These are phyloP conservation scores for Carassius auratus DNA, from an alignment of 2,113 vertebrate species.

Conservation along the genomic window DNA sequence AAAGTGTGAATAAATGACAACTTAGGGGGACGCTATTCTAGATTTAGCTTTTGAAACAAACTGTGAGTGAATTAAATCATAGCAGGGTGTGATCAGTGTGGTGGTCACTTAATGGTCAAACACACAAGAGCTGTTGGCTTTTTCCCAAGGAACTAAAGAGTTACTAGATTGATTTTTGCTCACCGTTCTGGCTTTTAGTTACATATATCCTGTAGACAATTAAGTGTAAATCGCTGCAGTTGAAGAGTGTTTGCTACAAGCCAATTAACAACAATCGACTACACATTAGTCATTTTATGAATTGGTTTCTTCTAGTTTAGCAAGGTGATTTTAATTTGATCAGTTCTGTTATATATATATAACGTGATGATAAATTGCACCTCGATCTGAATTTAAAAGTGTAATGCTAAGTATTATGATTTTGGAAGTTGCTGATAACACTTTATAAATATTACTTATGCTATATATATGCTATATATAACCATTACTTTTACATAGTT, in stretches of 20 bases:
- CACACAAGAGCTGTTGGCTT: neutral
- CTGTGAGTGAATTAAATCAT: neutral
- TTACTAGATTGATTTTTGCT: neutral
- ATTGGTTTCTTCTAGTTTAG: neutral
- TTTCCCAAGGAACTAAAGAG: neutral
- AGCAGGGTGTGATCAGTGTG: neutral
- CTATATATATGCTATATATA: too few relatives aligned
- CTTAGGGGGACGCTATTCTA: neutral
- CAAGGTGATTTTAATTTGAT: neutral
- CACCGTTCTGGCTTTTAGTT: neutral
- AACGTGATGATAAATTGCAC: too few relatives aligned
- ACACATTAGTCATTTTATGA: neutral
- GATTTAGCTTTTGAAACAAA: neutral
- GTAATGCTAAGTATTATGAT: too few relatives aligned
- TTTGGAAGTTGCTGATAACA: too few relatives aligned
- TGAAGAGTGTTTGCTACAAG: neutral
- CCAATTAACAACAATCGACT: neutral
- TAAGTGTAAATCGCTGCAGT: neutral
- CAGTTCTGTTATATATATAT: too few relatives aligned
- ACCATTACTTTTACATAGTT: too few relatives aligned
- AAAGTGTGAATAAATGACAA: neutral
- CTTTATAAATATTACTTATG: too few relatives aligned
- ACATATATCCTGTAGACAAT: neutral
- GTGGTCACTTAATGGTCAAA: constrained; percentile 1
- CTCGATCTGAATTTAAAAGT: too few relatives aligned